Percentiles rank a stretch among this genome's conserved stretches.
phyloP scores from a whole-genome alignment of 2,888 invertebrate species.

The Pseudococcus viburni region DNA sequence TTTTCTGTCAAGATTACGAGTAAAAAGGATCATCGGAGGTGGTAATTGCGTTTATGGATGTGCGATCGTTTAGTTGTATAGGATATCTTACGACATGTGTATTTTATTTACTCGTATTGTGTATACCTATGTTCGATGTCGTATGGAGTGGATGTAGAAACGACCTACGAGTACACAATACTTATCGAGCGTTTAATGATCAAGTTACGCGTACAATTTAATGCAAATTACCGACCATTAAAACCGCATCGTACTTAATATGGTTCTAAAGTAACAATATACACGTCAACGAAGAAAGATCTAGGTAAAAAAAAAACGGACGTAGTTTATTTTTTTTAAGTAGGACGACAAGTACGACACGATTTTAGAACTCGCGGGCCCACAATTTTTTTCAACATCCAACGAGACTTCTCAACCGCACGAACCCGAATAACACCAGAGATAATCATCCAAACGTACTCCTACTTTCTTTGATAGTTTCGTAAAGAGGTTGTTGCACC shows the following conservation, averaged over 20 bases:
- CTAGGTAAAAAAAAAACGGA: not conserved
- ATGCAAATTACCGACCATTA: slow-evolving; percentile 26
- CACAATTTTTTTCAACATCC: not conserved
- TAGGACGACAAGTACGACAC: not conserved
- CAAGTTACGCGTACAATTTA: slow-evolving; percentile 20
- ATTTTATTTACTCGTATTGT: not conserved
- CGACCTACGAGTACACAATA: not conserved
- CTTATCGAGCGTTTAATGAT: slow-evolving; percentile 2
- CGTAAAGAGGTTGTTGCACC: slow-evolving; percentile 13
- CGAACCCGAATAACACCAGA: not conserved
- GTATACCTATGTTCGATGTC: not conserved
- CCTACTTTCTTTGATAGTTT: slow-evolving; percentile 10
- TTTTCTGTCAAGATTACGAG: not conserved
- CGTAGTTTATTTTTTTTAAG: not conserved
- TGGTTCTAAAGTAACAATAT: not conserved
- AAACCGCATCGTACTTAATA: slow-evolving; percentile 18
- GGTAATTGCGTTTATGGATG: not conserved
- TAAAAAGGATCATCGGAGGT: not conserved
- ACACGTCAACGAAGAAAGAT: not conserved
- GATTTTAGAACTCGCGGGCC: not conserved
- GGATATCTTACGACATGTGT: not conserved
- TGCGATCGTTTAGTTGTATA: not conserved
- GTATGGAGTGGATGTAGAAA: not conserved
- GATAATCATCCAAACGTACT: slow-evolving; percentile 11
- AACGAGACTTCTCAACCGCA: not conserved